Evolutionary conservation across 2,113 vertebrate species (phyloP), one percentile per base, ranked within the genome.

Genomic region (Hemibates koningsi): DNA sequence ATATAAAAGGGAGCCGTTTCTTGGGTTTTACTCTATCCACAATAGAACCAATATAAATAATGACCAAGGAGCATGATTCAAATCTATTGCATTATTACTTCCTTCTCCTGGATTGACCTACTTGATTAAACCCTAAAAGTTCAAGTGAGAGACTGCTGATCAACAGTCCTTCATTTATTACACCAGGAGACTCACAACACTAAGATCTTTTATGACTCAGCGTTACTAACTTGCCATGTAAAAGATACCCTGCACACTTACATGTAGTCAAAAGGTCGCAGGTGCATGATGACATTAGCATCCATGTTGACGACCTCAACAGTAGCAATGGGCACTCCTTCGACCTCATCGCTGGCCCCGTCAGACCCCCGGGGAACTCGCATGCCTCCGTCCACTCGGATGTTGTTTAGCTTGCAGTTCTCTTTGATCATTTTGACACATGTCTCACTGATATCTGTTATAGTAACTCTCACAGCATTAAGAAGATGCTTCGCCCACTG

Each of bases 231-330:
- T 66, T 66, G 10, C 27, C 45, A 78, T 50, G 27, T 78, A 19
- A 81, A 45, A 81, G 13, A 83, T 21, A 6, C 17, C 5, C 43
- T 8, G 6, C 11, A 32, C 38, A 96, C 98, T 98, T 95, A 99
- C 99, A 99, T 99, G 91, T 99, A 99, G 94, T 99, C 99, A 90
- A 99, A 99, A 10, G 98, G 91, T 83, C 98, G 96, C 92, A 99
- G 95, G 93, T 99, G 98, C 99, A 99, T 98, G 73, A 99, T 96
- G 68, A 99, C 97, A n/a, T 99, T 99, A 91, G 99, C 99, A 83
- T 99, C 99, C 98, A 98, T 98, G 95, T 98, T 97, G 88, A 96
- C 97, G 71, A 99, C 98, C 86, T 98, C 98, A 90, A 99, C 96
- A 1, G 96, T 95, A n/a, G 96, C 96, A 21, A 95, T 19, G 68